Base-by-base conservation (phyloP, 2,888 invertebrate genomes). In the Tinea semifulvella region DNA sequence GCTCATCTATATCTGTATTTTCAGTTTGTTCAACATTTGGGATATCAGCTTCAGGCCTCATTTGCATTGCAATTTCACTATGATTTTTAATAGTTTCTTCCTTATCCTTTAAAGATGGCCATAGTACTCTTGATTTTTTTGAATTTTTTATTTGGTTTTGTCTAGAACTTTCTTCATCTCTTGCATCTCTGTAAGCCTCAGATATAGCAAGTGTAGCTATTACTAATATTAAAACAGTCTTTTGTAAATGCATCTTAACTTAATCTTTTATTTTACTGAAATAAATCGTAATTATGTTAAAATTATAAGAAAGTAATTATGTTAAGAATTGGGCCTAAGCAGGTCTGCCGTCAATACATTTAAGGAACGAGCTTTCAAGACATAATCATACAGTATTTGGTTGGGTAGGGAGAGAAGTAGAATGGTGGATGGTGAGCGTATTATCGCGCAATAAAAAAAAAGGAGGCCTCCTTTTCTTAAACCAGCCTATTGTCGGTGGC, bases 111-210 rank as follows among this genome's bases (percentile, higher is more conserved):
- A 22, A 13, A 11, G 20, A 64, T 1, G 75, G 68, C 69, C 71
- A 71, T 11, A 75, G 50, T 49, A 74, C 68, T 17, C 61, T 60
- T 1, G 54, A 61, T 22, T 56, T 54, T 54, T 58, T 45, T 14
- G 3, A 13, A 40, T 26, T 36, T 36, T n/a, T n/a, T 36, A 18
- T 36, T 36, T 36, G 17, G 36, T 36, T 36, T 6, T 2, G 16
- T 36, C 7, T 36, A 7, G 16, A 17, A 36, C 17, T 36, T 18
- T 18, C 18, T 17, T 36, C 36, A 14, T 36, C 16, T 18, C 18
- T 3, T 6, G 6, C 16, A 36, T 6, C n/a, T 36, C 18, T 36
- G 18, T 36, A 18, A 36, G 36, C 36, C 10, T 36, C 36, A 14
- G n/a, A 17, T 6, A 18, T 10, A 14, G 36, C 18, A 17, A 36